Conservation (phyloP, 2,113 vertebrate species). For the Saguinus imperator region DNA sequence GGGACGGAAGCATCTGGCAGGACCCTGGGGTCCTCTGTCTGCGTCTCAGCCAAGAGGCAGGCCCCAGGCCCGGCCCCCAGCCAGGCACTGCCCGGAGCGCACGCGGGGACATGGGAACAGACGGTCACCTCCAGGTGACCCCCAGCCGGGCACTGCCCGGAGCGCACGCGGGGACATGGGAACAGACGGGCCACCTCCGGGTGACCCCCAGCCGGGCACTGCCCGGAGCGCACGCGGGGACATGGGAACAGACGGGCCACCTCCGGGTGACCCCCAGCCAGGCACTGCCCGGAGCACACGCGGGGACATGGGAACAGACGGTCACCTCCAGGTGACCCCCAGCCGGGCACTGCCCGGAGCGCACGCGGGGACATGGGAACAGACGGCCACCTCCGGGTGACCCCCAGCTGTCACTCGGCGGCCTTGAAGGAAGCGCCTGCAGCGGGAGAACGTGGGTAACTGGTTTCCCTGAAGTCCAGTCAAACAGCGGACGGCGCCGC, state of each 20-base stretch:
- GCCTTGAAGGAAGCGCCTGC: not conserved
- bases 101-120: fast-evolving
- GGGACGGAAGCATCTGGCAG: not conserved
- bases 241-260: too few species aligned
- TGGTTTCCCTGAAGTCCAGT: not conserved
- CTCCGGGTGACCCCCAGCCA: too few species aligned
- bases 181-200: too few species aligned
- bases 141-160: not conserved
- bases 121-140: not conserved
- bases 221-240: too few species aligned
- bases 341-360: not conserved
- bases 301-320: not conserved
- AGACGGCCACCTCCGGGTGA: too few species aligned
- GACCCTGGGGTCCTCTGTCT: not conserved
- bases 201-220: not conserved
- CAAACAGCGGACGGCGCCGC: not conserved
- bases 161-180: too few species aligned
- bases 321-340: too few species aligned
- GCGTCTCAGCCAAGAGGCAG: not conserved
- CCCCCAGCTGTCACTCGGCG: not conserved
- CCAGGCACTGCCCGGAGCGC: fast-evolving
- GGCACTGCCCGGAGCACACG: fast-evolving
- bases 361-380: too few species aligned
- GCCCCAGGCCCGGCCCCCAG: not conserved
- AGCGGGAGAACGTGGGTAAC: not conserved